Evolutionary conservation across 2,888 invertebrate genomes (phyloP).

Genomic region (Calameuta filiformis): DNA sequence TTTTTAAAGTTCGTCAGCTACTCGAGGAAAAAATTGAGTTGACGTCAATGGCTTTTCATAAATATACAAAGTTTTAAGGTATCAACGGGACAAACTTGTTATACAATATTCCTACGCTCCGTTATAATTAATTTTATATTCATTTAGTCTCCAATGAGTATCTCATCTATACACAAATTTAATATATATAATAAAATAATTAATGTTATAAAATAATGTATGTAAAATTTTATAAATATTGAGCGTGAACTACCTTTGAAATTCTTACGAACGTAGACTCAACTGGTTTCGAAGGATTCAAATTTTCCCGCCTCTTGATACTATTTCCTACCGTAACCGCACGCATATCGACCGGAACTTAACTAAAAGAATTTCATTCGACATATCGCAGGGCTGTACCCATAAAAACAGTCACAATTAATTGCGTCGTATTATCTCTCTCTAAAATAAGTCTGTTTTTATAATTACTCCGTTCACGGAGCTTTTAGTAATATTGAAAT

Average conservation of each 20-base stretch:
- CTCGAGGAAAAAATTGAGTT: background rate
- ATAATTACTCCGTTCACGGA: background rate
- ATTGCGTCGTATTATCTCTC: background rate
- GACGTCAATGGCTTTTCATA: background rate
- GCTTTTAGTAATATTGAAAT: background rate
- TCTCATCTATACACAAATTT: background rate
- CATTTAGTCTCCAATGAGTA: background rate
- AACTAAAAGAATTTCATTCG: conserved; percentile 8
- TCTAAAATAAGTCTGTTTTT: background rate
- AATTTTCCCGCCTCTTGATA: conserved; percentile 12
- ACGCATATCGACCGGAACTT: conserved; percentile 21
- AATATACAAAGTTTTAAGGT: background rate
- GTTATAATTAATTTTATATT: background rate
- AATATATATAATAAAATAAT: background rate
- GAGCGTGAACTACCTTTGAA: conserved; percentile 21
- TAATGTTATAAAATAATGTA: background rate
- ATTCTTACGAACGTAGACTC: conserved; percentile 20
- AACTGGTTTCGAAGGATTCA: background rate
- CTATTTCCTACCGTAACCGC: conserved; percentile 13
- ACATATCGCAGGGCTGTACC: conserved; percentile 22
- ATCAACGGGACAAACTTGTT: background rate
- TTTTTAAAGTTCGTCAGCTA: background rate
- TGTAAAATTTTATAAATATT: background rate
- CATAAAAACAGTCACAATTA: conserved; percentile 20
- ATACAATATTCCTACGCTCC: background rate